Evolutionary conservation across 2,888 invertebrate genomes (phyloP), one percentile per base, ranked within the genome.

Genomic region (Vanessa cardui): DNA sequence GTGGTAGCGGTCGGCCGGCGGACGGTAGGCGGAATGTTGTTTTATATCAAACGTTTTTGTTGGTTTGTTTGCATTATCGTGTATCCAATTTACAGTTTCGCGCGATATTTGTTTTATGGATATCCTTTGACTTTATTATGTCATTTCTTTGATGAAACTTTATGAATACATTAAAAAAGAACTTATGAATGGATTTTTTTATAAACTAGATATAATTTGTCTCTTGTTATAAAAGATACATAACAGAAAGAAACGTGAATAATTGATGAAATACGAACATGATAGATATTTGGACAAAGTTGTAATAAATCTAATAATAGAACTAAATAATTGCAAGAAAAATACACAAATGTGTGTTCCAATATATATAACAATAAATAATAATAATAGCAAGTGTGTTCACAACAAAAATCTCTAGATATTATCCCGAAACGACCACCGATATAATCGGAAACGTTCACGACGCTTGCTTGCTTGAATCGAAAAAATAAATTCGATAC

Each of bases 401-500:
- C 39, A 12, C 39, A 12, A 12, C 39, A 39, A 47, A 18, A 47
- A 47, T 16, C 6, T 47, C 47, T 15, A 47, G 12, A 56, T 56
- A 56, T 15, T 8, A 8, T 56, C 6, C 39, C 6, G 9, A 56
- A n/a, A 39, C 39, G 12, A 56, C 18, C n/a, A 20, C 39, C 52
- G 52, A 52, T 20, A 21, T 52, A 15, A 52, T 16, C 21, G 15
- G 21, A 52, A 21, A 6, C 15, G 21, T 52, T 52, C 16, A 66
- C 58, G 64, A 61, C 61, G 65, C 61, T 52, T 59, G 15, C 59
- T 26, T 59, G 56, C 67, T 67, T 64, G 54, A 33, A 47, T 49
- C 31, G 61, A 66, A 59, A 56, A 12, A 56, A 69, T 9, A 47
- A 47, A 71, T 74, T 73, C 72, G 31, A 62, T 61, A 67, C 71